Base-by-base conservation (phyloP, 2,797 vertebrate genomes). In the Morus bassanus region DNA sequence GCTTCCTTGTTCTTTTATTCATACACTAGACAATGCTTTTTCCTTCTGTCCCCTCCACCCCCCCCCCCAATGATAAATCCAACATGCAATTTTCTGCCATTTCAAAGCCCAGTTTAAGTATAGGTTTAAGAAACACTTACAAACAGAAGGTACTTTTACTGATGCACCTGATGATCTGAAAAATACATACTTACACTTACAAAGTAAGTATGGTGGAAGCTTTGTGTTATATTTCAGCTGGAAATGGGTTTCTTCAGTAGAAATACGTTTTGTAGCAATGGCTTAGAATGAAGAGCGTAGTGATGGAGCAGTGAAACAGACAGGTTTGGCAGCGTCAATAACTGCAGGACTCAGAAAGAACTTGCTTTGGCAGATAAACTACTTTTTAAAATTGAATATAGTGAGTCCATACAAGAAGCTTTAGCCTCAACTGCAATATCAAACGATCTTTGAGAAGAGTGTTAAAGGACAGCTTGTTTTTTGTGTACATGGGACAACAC, bases 101-200 rank as follows among this genome's bases (percentile, higher is more conserved):
- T 94, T 82, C 77, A 85, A 91, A 84, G 90, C 48, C 63, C 67
- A n/a, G 48, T 76, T 73, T 82, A 89, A 96, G 70, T 76, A 79
- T 2, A 89, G 85, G 89, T 87, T 95, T 95, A 85, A 82, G 80
- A 46, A 73, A 89, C 75, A 46, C 63, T 79, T 85, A 43, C 37
- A 53, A 79, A 41, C 61, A 83, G 43, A 16, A 63, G 81, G 31
- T 88, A 30, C 81, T 80, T 92, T 93, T 85, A 63, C 64, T 77
- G 75, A 79, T 79, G 33, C 54, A 94, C 73, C 76, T 57, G 63
- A 89, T 59, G 67, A 70, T 65, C 80, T 87, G 63, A 79, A 88
- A 93, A 96, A 84, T 14, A 61, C 46, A 54, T 63, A 15, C 50
- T 83, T 87, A 12, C 6, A 35, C 81, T 80, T 85, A 48, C 50